Percentiles rank a stretch among this genome's conserved stretches.
Conservation (phyloP, 1,140 invertebrate species). For the Plodia interpunctella region DNA sequence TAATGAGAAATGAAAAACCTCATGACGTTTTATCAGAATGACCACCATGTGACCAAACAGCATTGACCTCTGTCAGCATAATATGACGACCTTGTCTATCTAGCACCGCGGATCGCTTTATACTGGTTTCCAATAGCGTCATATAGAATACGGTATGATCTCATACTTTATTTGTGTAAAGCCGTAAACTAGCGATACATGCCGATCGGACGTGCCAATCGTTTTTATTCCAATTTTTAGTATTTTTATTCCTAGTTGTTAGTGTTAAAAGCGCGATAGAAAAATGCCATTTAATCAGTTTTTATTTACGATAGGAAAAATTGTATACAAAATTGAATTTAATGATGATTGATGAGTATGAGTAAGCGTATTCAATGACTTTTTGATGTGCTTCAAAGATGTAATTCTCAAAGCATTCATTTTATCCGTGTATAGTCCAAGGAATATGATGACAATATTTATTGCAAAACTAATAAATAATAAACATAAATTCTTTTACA, state of each 20-base stretch:
- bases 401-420: neutral
- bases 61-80: neutral
- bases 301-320: neutral
- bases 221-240: constrained; percentile 7
- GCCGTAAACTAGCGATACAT: neutral
- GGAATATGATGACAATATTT: too few relatives aligned
- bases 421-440: too few relatives aligned
- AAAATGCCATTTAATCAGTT: neutral
- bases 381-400: too few relatives aligned
- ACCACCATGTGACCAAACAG: constrained; percentile 5
- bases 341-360: neutral
- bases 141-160: constrained; percentile 6
- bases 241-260: too few relatives aligned
- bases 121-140: constrained; percentile 11
- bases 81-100: neutral
- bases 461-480: too few relatives aligned
- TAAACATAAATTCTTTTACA: too few relatives aligned
- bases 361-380: neutral
- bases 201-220: neutral
- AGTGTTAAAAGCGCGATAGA: neutral
- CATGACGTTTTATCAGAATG: neutral
- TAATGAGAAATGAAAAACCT: constrained; percentile 10
- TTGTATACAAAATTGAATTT: too few relatives aligned
- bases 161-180: constrained; percentile 9
- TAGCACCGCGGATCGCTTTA: neutral